Evolutionary conservation across 2,797 vertebrate genomes (phyloP).

Genomic region (Merluccius polli): DNA sequence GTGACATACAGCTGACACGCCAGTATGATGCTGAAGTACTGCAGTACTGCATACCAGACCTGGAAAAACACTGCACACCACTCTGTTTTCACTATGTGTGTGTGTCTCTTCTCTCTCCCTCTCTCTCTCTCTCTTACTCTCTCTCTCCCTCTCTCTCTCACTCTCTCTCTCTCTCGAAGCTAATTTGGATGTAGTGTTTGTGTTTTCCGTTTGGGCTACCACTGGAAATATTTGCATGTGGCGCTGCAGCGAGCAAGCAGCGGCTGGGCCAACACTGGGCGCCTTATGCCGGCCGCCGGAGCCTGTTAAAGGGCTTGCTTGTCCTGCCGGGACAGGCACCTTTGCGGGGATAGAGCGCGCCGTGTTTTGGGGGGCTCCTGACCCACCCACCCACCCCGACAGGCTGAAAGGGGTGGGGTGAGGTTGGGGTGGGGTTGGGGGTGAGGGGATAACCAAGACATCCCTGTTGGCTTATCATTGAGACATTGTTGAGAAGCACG

Average conservation of each 20-base stretch:
- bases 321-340: slow-evolving; percentile 71
- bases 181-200: slow-evolving; percentile 79
- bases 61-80: not conserved
- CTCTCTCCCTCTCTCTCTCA: slow-evolving; percentile 11
- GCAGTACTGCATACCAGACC: not conserved
- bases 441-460: slow-evolving; percentile 34
- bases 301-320: slow-evolving; percentile 74
- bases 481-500: slow-evolving; percentile 61
- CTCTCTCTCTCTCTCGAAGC: slow-evolving; percentile 53
- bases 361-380: slow-evolving; percentile 60
- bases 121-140: not conserved
- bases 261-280: slow-evolving; percentile 71
- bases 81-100: not conserved
- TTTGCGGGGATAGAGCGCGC: slow-evolving; percentile 75
- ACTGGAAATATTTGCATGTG: slow-evolving; percentile 83
- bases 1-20: not conserved
- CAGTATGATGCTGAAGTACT: not conserved
- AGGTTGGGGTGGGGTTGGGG: slow-evolving; percentile 22
- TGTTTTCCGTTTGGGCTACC: slow-evolving; percentile 80
- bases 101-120: no score
- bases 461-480: slow-evolving; percentile 54
- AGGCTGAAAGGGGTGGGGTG: slow-evolving; percentile 52
- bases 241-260: slow-evolving; percentile 71
- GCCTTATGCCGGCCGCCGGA: slow-evolving; percentile 71
- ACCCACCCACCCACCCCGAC: slow-evolving; percentile 52